Evolutionary conservation across 2,113 vertebrate species (phyloP), one percentile per base, ranked within the genome.

Genomic region (Desmodus rotundus): DNA sequence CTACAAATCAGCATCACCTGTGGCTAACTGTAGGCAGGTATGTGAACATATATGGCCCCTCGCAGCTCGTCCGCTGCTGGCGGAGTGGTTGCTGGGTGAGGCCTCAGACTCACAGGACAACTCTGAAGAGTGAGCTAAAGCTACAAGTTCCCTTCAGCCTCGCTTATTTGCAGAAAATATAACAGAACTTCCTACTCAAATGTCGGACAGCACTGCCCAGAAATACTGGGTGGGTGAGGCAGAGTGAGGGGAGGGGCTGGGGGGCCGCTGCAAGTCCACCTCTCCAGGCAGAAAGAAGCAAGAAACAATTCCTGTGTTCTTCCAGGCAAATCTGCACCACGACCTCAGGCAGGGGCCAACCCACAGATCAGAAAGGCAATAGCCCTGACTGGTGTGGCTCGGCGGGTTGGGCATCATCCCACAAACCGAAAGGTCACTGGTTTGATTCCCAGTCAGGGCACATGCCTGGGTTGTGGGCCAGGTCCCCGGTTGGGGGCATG

Each of bases 211-310:
- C 47, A 45, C 3, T 28, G 36, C 7, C 84, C n/a, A 54, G n/a
- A 2, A 7, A 26, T 36, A 2, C 1, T 3, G 4, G 43, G 54
- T 15, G 31, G 24, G 31, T 0, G 2, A 72, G 52, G 33, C 16
- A 2, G 4, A 3, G 10, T 26, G 58, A 65, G 26, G 47, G 38
- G 14, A 47, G 45, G 7, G 33, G 31, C 33, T 5, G 15, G 36
- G 31, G 31, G 19, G 36, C 20, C 3, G 2, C 31, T 31, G n/a
- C 50, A 3, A 9, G 50, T 2, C 12, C 6, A 5, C 2, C 2
- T 33, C 31, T 38, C 67, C 8, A 43, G 36, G 38, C 43, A 16
- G 47, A 38, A 67, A 38, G 80, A 41, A 88, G 65, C 38, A 7
- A n/a, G 14, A 31, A 63, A 16, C 4, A 13, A 85, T 15, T 24